Evolutionary conservation across 2,888 invertebrate species (phyloP).

Genomic region (Mesorhabditis sp.): DNA sequence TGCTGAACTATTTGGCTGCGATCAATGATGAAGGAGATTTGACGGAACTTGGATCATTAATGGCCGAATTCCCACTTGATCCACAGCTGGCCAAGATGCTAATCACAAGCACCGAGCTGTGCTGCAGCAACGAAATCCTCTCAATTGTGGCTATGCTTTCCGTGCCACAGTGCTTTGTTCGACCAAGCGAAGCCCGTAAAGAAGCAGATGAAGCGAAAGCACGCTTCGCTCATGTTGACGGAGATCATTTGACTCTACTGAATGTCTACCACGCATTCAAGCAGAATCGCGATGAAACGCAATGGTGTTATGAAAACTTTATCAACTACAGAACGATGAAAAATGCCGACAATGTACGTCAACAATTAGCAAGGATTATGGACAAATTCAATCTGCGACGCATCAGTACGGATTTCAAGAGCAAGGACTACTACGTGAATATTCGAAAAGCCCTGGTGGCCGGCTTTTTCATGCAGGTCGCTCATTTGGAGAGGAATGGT

Average conservation of each 20-base stretch:
- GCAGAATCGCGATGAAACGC: conserved; percentile 94
- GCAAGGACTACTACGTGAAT: conserved; percentile 92
- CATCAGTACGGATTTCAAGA: conserved; percentile 91
- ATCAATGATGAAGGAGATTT: conserved; percentile 91
- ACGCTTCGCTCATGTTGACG: conserved; percentile 98
- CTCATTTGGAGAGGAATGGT: conserved; percentile 91
- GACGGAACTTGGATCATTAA: conserved; percentile 90
- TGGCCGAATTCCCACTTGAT: conserved; percentile 98
- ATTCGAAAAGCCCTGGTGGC: conserved; percentile 95
- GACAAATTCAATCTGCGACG: conserved; percentile 65
- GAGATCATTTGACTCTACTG: conserved; percentile 92
- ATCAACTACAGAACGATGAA: conserved; percentile 96
- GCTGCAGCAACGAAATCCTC: conserved; percentile 96
- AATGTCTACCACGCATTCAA: conserved; percentile 99
- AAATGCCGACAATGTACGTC: conserved; percentile 93
- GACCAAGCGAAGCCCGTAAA: conserved; percentile 90
- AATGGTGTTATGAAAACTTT: conserved; percentile 99
- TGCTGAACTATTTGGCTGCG: conserved; percentile 77
- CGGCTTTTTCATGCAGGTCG: conserved; percentile 99
- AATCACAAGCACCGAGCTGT: conserved; percentile 93
- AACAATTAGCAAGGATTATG: conserved; percentile 95
- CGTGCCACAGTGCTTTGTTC: conserved; percentile 99
- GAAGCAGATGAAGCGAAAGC: conserved; percentile 97
- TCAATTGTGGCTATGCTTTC: conserved; percentile 98
- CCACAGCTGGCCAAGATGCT: conserved; percentile 92